These are phyloP conservation scores for Heliothis peltigera DNA, from an alignment of 2,888 invertebrate genomes.

Conservation along the genomic window DNA sequence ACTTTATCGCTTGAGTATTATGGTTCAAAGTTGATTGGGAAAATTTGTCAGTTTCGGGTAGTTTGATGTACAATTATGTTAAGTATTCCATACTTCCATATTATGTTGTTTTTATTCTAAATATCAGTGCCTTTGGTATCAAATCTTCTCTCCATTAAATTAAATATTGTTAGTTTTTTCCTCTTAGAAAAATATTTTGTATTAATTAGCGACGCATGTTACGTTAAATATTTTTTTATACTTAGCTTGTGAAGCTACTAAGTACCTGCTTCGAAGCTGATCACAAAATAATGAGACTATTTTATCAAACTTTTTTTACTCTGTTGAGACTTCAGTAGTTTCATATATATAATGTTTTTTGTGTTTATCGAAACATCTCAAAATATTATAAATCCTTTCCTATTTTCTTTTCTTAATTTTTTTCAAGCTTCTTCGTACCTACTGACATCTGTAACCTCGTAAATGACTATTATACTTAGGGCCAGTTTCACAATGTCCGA, in stretches of 20 bases:
- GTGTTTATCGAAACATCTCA: constrained; percentile 6
- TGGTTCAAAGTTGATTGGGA: no score
- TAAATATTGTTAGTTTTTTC: constrained; percentile 9
- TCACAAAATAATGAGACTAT: constrained; percentile 34
- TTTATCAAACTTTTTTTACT: constrained; percentile 19
- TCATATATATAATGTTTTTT: constrained; percentile 23
- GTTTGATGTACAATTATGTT: constrained; percentile 15
- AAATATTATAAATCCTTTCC: no score
- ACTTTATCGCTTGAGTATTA: no score
- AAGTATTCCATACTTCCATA: constrained; percentile 29
- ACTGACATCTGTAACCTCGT: no score
- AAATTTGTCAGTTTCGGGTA: no score
- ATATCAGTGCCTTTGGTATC: constrained; percentile 37
- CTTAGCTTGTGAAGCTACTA: constrained; percentile 41
- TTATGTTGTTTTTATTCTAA: constrained; percentile 25
- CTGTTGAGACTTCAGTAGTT: constrained; percentile 14
- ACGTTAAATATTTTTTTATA: constrained; percentile 12
- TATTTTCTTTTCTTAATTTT: no score
- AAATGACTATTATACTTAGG: no score
- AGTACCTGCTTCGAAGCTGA: constrained; percentile 44
- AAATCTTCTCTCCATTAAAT: constrained; percentile 6
- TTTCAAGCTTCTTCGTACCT: no score
- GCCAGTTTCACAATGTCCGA: no score
- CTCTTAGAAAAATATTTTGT: constrained; percentile 21
- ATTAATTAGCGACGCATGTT: constrained; percentile 31